A percentile compares a stretch with the other conserved stretches of the same genome.
phyloP scores from a whole-genome alignment of 2,797 vertebrate species.

The Jordanella pulchra region DNA sequence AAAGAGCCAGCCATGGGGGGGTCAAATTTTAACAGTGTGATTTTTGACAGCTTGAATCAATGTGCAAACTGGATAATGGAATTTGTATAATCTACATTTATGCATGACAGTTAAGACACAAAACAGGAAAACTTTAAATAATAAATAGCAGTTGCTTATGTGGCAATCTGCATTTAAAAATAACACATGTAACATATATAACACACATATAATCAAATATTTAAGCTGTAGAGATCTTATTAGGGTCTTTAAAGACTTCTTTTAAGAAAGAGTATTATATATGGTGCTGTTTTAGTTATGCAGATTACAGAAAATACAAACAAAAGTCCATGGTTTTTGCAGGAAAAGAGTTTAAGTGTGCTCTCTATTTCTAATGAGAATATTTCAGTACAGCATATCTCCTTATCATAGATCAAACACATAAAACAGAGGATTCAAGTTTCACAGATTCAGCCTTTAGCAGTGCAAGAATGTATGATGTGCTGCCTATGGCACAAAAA shows the following conservation, averaged over 20 bases:
- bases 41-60: slow-evolving; percentile 2
- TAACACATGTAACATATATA: neutral
- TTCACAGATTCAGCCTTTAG: slow-evolving; percentile 23
- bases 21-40: slow-evolving; percentile 12
- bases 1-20: slow-evolving; percentile 7
- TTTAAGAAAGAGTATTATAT: neutral
- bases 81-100: slow-evolving; percentile 8
- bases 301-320: slow-evolving; percentile 5
- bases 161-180: neutral
- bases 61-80: slow-evolving; percentile 16
- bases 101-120: neutral
- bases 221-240: neutral
- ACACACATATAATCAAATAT: neutral
- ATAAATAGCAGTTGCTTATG: neutral
- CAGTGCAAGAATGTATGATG: slow-evolving; percentile 1
- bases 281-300: neutral
- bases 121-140: neutral
- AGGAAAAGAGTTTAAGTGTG: neutral
- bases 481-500: neutral
- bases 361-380: slow-evolving; percentile 5
- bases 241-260: neutral
- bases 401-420: neutral
- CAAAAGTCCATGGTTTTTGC: neutral
- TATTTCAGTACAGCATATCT: neutral
- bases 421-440: neutral